Percentiles rank a stretch among this genome's conserved stretches.
Conservation (phyloP, 2,113 vertebrate genomes). For the Syrmaticus mikado region DNA sequence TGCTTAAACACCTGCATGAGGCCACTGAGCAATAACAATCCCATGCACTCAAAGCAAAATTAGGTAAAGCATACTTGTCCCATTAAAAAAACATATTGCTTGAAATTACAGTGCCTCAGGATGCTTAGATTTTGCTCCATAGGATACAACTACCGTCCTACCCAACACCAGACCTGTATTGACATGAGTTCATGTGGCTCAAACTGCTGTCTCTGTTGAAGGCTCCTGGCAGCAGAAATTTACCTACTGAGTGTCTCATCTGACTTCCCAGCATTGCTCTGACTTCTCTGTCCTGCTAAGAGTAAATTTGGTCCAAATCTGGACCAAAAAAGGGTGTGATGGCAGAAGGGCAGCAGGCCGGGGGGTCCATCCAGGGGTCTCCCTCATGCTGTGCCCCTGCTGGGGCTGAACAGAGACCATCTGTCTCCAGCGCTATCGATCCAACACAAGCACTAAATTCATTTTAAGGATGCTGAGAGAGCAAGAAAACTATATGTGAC, state of each 20-base stretch:
- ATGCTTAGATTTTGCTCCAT: not conserved
- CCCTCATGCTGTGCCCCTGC: not conserved
- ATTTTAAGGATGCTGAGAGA: conserved; percentile 48
- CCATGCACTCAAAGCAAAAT: conserved; percentile 41
- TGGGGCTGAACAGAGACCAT: not conserved
- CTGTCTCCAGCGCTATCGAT: conserved; percentile 8
- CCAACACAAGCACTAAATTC: conserved; percentile 39
- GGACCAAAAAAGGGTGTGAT: not conserved
- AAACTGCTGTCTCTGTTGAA: not conserved
- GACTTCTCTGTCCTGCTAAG: not conserved
- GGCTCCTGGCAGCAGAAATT: not conserved
- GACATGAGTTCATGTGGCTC: not conserved
- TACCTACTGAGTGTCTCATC: not conserved
- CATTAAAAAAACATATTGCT: conserved; percentile 66
- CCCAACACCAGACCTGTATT: not conserved
- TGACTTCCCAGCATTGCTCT: not conserved
- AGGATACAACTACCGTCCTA: not conserved
- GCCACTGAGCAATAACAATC: conserved; percentile 63
- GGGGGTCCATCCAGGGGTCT: not conserved
- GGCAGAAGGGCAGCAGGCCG: not conserved
- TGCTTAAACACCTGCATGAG: conserved; percentile 62
- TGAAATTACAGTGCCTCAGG: conserved; percentile 35
- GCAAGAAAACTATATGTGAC: not conserved
- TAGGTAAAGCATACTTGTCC: conserved; percentile 35
- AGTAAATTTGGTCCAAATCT: not conserved